Evolutionary conservation across 2,888 invertebrate species (phyloP), one percentile per base, ranked within the genome.

Genomic region (Leucania comma): DNA sequence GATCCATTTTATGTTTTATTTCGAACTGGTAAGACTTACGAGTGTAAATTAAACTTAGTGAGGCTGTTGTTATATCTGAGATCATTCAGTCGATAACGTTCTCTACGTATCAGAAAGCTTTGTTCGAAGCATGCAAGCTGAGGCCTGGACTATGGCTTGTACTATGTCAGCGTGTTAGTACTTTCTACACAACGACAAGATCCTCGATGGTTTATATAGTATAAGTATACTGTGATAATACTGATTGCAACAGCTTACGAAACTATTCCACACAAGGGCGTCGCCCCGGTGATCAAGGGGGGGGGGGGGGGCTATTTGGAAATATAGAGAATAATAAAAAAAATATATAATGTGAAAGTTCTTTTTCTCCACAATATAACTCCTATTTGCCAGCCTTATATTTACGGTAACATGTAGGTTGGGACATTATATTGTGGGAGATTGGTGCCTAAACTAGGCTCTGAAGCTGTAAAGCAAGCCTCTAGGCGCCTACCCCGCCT

Each of bases 1-100:
- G n/a, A 64, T 54, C 14, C 14, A 14, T 35, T 71, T 59, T 24
- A 61, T 48, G 42, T 51, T 50, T 58, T 42, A 32, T 53, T 58
- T 46, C 17, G 20, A 32, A 59, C n/a, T n/a, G 58, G 17, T 57
- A 29, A 2, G 29, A 29, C 4, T 29, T 29, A 9, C 51, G 32
- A 48, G 20, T 14, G 26, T 46, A 20, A 46, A 42, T 58, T 48
- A n/a, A 20, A n/a, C 12, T 46, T 38, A 14, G 9, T 46, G 54
- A 5, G 26, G 22, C 6, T 22, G 2, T 14, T 51, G 22, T 60
- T 20, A 12, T 9, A 14, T 24, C 10, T 29, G 0, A 38, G n/a
- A 17, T 14, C 12, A 59, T 59, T 48, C 14, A 35, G 12, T 10
- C 5, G 42, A 42, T 17, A 70, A 59, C 35, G 8, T 35, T 22